Conservation (phyloP, 2,797 vertebrate species). For the Hafferia zeledoni region DNA sequence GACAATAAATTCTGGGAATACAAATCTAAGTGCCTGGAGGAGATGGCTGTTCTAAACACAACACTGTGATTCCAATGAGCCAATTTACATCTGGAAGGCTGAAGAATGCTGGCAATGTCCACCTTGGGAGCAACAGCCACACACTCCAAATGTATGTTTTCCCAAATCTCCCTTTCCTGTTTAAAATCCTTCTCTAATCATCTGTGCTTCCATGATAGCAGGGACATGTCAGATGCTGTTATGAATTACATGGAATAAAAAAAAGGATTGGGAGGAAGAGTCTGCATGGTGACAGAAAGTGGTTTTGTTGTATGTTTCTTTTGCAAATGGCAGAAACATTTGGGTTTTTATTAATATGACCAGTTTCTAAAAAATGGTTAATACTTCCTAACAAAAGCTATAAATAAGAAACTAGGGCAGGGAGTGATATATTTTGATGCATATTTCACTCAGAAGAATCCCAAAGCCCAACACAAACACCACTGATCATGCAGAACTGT, state of each 20-base stretch:
- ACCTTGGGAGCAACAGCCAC: background rate
- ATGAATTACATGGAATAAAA: background rate
- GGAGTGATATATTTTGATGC: background rate
- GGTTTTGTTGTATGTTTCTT: background rate
- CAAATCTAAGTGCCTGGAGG: background rate
- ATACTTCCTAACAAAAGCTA: background rate
- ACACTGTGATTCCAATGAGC: background rate
- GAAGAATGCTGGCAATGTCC: background rate
- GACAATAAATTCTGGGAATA: background rate
- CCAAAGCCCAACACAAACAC: background rate
- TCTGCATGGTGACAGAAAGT: background rate
- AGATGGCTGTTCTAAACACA: background rate
- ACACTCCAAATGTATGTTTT: background rate
- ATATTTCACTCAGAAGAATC: background rate
- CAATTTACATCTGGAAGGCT: background rate
- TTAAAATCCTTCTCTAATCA: background rate
- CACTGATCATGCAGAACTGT: background rate
- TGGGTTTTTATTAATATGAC: background rate
- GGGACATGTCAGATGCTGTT: background rate
- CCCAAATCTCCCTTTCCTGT: background rate
- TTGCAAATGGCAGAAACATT: background rate
- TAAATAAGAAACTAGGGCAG: background rate
- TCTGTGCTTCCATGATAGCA: background rate
- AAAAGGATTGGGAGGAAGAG: background rate
- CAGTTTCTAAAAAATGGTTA: background rate